phyloP scores from a whole-genome alignment of 2,797 vertebrate species.

The Brotula barbata region DNA sequence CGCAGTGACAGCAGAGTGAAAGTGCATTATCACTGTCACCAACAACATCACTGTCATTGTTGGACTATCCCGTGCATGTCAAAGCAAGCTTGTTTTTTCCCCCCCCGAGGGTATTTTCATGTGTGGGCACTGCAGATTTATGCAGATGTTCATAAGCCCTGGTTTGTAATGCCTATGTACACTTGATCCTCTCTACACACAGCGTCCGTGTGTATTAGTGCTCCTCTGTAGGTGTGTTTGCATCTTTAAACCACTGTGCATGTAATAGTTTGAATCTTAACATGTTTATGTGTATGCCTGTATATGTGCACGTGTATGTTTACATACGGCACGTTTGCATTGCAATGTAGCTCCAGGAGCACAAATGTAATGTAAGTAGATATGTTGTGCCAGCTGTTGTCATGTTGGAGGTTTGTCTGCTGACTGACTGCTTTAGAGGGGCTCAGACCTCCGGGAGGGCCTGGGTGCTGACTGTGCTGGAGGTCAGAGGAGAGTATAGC shows the following conservation, averaged over 20 bases:
- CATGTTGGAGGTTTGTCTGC: slow-evolving; percentile 33
- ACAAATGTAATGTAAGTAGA: slow-evolving; percentile 42
- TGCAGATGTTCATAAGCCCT: slow-evolving; percentile 37
- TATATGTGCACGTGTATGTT: slow-evolving; percentile 22
- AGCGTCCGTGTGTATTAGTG: slow-evolving; percentile 23
- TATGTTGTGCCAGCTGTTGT: slow-evolving; percentile 55
- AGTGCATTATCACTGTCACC: slow-evolving; percentile 68
- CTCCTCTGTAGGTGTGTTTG: slow-evolving; percentile 1
- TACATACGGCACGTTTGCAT: slow-evolving; percentile 36
- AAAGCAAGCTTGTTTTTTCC: slow-evolving; percentile 39
- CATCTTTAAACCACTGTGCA: background rate
- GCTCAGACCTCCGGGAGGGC: slow-evolving; percentile 20
- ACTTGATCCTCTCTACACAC: slow-evolving; percentile 27
- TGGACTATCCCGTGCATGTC: slow-evolving; percentile 42
- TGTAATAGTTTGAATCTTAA: slow-evolving; percentile 7
- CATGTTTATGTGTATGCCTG: background rate
- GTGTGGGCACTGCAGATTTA: slow-evolving; percentile 48
- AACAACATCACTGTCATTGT: slow-evolving; percentile 32
- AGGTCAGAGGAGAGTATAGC: slow-evolving; percentile 56
- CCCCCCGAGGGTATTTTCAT: slow-evolving; percentile 38
- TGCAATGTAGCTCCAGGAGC: slow-evolving; percentile 22
- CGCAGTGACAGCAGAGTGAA: slow-evolving; percentile 59
- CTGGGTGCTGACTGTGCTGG: slow-evolving; percentile 46
- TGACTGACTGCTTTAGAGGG: slow-evolving; percentile 32
- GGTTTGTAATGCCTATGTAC: slow-evolving; percentile 31